A percentile compares a stretch with the other conserved stretches of the same genome.
Evolutionary conservation across 2,797 vertebrate genomes (phyloP).

Genomic region (Sphenodon punctatus): DNA sequence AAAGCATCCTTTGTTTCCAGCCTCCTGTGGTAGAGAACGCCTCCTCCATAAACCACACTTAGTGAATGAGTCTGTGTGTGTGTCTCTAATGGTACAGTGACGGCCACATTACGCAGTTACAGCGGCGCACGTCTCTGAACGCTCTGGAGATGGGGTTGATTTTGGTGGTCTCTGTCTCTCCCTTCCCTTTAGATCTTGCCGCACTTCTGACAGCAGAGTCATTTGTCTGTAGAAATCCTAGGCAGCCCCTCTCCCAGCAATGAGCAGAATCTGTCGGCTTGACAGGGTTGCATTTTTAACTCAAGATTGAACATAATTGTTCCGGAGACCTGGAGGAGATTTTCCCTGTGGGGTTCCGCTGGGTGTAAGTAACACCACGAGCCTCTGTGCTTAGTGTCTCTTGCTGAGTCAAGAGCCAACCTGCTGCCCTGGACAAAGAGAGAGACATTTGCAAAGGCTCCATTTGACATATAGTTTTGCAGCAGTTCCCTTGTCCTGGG

Average conservation of each 20-base stretch:
- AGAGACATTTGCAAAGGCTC: background rate
- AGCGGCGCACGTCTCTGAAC: slow-evolving; percentile 38
- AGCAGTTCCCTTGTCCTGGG: no score
- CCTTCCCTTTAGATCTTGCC: background rate
- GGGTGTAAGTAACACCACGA: no score
- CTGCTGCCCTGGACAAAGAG: background rate
- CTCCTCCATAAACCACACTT: slow-evolving; percentile 50
- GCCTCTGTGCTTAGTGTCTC: background rate
- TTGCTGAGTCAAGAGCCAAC: background rate
- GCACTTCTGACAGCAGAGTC: slow-evolving; percentile 59
- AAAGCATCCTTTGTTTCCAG: slow-evolving; percentile 28
- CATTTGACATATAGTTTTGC: background rate
- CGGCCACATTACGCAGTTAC: slow-evolving; percentile 37
- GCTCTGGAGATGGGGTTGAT: slow-evolving; percentile 3
- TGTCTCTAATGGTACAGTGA: slow-evolving; percentile 49
- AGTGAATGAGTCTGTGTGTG: slow-evolving; percentile 31
- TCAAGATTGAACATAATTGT: slow-evolving; percentile 2
- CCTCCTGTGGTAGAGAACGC: slow-evolving; percentile 42
- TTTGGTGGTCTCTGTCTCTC: slow-evolving; percentile 33
- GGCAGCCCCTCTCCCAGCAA: slow-evolving; percentile 1
- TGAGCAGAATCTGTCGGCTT: slow-evolving; percentile 34
- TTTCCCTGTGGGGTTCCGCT: background rate
- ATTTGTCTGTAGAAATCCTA: slow-evolving; percentile 60
- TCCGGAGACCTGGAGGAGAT: background rate
- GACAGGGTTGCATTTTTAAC: slow-evolving; percentile 46